Conservation (phyloP, 2,797 vertebrate genomes). For the Bothrops alternatus region DNA sequence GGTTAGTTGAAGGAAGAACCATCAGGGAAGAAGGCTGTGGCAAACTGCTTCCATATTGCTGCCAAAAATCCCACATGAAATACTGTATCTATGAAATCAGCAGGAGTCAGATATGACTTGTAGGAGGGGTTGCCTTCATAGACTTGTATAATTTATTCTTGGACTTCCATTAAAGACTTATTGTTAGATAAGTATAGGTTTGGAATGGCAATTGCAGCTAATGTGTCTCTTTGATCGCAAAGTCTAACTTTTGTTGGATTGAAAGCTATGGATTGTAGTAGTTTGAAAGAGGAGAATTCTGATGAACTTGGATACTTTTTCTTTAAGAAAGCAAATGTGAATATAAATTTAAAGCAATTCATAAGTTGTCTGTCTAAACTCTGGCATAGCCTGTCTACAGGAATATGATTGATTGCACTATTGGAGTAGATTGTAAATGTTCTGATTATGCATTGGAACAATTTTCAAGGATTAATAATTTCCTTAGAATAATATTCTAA, state of each 20-base stretch:
- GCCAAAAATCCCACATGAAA: not conserved
- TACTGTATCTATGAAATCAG: not conserved
- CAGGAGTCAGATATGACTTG: not conserved
- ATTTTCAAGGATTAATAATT: constrained; percentile 40
- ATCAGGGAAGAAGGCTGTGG: not conserved
- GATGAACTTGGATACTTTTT: not conserved
- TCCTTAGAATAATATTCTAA: constrained; percentile 25
- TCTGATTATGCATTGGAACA: constrained; percentile 36
- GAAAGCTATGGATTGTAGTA: not conserved
- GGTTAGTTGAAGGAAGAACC: not conserved
- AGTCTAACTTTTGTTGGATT: not conserved
- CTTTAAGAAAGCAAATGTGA: constrained; percentile 20
- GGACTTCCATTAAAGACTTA: not conserved
- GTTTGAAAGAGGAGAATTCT: not conserved
- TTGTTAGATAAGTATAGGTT: not conserved
- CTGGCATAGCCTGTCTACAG: not conserved
- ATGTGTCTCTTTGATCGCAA: not conserved
- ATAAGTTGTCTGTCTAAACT: not conserved
- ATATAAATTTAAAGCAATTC: not conserved
- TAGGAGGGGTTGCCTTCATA: not conserved
- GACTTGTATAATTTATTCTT: not conserved
- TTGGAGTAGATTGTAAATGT: constrained; percentile 33
- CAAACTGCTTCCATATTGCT: not conserved
- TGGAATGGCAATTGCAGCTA: not conserved
- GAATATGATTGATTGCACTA: not conserved